Percentiles rank a stretch among this genome's conserved stretches.
phyloP scores from a whole-genome alignment of 2,113 vertebrate species.

The Isichthys henryi region DNA sequence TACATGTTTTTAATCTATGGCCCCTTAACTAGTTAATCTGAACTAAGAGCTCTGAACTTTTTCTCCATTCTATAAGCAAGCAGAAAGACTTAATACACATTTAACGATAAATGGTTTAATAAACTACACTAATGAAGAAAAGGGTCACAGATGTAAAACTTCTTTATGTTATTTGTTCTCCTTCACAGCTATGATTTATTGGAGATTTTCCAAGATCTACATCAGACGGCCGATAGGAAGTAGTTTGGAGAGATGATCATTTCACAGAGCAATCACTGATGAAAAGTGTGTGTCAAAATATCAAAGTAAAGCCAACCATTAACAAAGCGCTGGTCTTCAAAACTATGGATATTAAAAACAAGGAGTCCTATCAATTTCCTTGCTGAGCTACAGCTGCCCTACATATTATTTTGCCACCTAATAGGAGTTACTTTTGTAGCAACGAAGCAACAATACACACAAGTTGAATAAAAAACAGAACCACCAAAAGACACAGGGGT shows the following conservation, averaged over 20 bases:
- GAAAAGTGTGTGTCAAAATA: neutral
- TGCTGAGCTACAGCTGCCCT: constrained; percentile 3
- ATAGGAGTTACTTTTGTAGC: constrained; percentile 10
- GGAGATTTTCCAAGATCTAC: constrained; percentile 29
- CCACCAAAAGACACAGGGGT: neutral
- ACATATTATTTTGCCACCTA: neutral
- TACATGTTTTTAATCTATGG: neutral
- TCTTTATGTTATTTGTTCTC: neutral
- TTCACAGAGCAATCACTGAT: neutral
- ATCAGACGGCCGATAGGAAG: constrained; percentile 32
- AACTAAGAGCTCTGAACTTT: neutral
- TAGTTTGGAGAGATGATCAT: constrained; percentile 11
- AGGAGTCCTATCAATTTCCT: neutral
- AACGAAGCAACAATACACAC: neutral
- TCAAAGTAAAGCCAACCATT: constrained; percentile 25
- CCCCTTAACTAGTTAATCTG: neutral
- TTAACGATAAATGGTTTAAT: neutral
- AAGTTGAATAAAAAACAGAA: neutral
- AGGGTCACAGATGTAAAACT: neutral
- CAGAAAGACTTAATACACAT: neutral
- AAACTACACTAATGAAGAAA: constrained; percentile 29
- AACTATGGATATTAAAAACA: constrained; percentile 14
- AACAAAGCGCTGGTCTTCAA: constrained; percentile 23
- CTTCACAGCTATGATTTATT: constrained; percentile 36
- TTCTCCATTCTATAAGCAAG: constrained; percentile 21